These are phyloP conservation scores for Pseudorectes ferrugineus DNA, from an alignment of 2,113 vertebrate genomes.

Conservation along the genomic window DNA sequence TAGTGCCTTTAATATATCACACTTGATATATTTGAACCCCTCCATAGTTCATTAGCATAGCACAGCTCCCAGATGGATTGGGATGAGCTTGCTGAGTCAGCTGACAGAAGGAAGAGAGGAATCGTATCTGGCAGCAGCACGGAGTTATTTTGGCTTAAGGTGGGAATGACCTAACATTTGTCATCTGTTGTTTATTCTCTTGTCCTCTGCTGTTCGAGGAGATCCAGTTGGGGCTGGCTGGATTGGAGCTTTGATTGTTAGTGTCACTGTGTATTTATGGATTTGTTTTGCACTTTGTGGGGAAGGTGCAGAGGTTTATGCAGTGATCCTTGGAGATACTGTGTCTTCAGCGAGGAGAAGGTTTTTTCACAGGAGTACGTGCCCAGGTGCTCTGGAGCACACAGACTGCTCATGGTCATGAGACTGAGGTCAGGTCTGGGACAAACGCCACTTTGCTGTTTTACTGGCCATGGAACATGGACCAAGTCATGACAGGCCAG, in stretches of 20 bases:
- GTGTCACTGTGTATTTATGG: neutral
- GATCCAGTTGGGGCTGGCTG: neutral
- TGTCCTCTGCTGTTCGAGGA: neutral
- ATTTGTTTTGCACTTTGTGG: neutral
- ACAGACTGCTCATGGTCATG: neutral
- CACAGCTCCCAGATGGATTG: neutral
- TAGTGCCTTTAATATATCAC: neutral
- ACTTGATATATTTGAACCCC: neutral
- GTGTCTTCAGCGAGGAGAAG: neutral
- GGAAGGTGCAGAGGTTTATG: neutral
- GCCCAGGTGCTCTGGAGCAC: neutral
- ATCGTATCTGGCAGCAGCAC: neutral
- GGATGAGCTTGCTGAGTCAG: neutral
- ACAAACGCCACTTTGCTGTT: accelerated
- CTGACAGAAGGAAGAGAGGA: neutral
- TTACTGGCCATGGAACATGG: too few species aligned
- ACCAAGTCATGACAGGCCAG: neutral
- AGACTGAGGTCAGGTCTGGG: too few species aligned
- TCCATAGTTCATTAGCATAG: neutral
- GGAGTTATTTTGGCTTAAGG: neutral
- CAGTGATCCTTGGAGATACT: neutral
- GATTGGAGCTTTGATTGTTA: neutral
- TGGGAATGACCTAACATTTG: neutral
- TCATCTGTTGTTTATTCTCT: neutral
- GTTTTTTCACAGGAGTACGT: neutral